These are phyloP conservation scores for Heteromurus nitidus DNA, from an alignment of 2,888 invertebrate genomes.

Conservation along the genomic window DNA sequence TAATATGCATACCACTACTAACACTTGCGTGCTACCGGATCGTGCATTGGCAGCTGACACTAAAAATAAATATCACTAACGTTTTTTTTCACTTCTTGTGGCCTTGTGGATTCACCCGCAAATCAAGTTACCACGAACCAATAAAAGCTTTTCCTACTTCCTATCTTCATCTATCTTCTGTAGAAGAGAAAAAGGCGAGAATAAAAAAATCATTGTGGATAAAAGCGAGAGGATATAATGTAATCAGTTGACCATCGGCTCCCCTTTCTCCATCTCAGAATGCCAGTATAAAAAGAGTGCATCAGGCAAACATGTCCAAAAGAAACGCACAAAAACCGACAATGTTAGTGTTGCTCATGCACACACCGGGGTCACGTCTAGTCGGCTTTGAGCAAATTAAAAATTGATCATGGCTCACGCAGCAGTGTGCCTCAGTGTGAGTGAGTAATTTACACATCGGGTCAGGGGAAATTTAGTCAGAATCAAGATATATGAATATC, in stretches of 20 bases:
- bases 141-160: slow-evolving; percentile 9
- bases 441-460: slow-evolving; percentile 67
- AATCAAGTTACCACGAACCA: slow-evolving; percentile 46
- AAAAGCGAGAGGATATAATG: not conserved
- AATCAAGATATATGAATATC: too few relatives aligned
- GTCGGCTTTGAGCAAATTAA: slow-evolving; percentile 56
- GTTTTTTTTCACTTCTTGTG: slow-evolving; percentile 23
- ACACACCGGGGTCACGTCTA: slow-evolving; percentile 4
- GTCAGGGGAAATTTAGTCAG: slow-evolving; percentile 37
- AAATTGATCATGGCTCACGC: slow-evolving; percentile 65
- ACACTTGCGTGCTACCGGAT: slow-evolving; percentile 7
- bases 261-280: slow-evolving; percentile 14
- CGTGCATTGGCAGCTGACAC: slow-evolving; percentile 52
- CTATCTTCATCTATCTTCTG: not conserved
- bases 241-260: slow-evolving; percentile 29
- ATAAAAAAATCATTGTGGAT: too few relatives aligned
- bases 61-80: slow-evolving; percentile 47
- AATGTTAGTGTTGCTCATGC: not conserved
- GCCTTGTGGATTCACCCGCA: not conserved
- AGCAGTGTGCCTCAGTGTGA: slow-evolving; percentile 54
- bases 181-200: not conserved
- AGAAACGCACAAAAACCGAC: slow-evolving; percentile 13
- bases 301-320: too few relatives aligned
- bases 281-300: not conserved
- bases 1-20: not conserved